Percentiles rank a stretch among this genome's conserved stretches.
These are phyloP conservation scores for Lytechinus pictus DNA, from an alignment of 35 echinoderm and acorn worm species.

Conservation along the genomic window DNA sequence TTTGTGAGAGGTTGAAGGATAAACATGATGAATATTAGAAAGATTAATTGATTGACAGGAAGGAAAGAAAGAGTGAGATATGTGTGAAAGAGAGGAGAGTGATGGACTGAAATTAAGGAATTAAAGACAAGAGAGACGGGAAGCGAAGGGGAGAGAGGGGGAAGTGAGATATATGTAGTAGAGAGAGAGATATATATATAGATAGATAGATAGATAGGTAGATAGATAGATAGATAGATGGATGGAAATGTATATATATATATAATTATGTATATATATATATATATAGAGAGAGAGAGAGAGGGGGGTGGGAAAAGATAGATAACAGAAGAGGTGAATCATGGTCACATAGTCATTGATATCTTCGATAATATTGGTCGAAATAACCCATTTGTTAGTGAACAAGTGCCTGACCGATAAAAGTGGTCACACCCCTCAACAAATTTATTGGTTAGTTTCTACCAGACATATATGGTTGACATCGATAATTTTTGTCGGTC, in stretches of 20 bases:
- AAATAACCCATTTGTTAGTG: too few relatives aligned
- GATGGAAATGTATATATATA: not conserved
- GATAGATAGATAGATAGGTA: not conserved
- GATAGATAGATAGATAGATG: not conserved
- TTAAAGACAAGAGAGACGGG: not conserved
- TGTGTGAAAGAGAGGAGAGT: not conserved
- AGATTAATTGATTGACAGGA: not conserved
- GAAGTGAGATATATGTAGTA: not conserved
- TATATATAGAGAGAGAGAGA: not conserved
- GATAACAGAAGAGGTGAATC: too few relatives aligned
- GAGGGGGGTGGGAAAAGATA: not conserved
- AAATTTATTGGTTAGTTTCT: too few relatives aligned
- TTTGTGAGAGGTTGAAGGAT: not conserved
- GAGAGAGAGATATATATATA: not conserved
- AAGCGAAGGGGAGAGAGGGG: not conserved
- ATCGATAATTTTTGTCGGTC: too few relatives aligned
- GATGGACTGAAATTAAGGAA: too few relatives aligned
- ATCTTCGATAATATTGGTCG: too few relatives aligned
- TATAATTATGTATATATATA: not conserved
- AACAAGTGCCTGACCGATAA: too few relatives aligned
- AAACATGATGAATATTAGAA: not conserved
- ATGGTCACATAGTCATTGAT: too few relatives aligned
- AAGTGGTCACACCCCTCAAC: too few relatives aligned
- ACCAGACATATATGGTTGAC: too few relatives aligned
- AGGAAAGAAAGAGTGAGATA: not conserved